These are phyloP conservation scores for Papilio glaucus DNA, from an alignment of 1,140 invertebrate genomes.

Conservation along the genomic window DNA sequence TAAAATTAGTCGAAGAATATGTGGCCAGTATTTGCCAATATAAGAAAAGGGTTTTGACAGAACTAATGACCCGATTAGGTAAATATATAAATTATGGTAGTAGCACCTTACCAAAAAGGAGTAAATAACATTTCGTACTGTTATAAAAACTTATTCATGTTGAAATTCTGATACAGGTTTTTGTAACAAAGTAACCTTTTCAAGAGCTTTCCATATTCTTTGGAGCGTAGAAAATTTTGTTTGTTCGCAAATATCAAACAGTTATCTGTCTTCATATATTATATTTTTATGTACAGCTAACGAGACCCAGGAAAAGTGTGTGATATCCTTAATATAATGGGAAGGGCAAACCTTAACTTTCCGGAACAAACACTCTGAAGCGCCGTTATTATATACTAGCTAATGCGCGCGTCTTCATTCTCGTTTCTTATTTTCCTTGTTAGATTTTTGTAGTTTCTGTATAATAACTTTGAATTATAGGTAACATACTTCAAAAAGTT, in stretches of 20 bases:
- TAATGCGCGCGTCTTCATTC: no score
- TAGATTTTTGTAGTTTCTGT: no score
- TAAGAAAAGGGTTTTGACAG: no score
- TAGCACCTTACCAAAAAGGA: neutral
- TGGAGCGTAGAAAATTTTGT: constrained; percentile 39
- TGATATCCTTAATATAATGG: constrained; percentile 31
- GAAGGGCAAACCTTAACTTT: constrained; percentile 43
- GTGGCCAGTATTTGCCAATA: no score
- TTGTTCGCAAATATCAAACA: constrained; percentile 42
- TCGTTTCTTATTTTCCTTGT: no score
- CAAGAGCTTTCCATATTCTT: constrained; percentile 3
- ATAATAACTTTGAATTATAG: no score
- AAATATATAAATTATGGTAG: no score
- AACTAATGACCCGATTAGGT: no score
- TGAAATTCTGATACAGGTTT: constrained; percentile 26
- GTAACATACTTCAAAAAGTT: no score
- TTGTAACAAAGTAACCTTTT: constrained; percentile 37
- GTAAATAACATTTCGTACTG: neutral
- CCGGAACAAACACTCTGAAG: constrained; percentile 42
- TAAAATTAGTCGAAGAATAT: no score
- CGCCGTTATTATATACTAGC: no score
- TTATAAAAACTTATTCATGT: constrained; percentile 15
- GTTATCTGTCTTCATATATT: constrained; percentile 34
- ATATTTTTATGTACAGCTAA: constrained; percentile 36
- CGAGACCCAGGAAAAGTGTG: constrained; percentile 40